Evolutionary conservation across 2,797 vertebrate genomes (phyloP).

Genomic region (Thripadectes ignobilis): DNA sequence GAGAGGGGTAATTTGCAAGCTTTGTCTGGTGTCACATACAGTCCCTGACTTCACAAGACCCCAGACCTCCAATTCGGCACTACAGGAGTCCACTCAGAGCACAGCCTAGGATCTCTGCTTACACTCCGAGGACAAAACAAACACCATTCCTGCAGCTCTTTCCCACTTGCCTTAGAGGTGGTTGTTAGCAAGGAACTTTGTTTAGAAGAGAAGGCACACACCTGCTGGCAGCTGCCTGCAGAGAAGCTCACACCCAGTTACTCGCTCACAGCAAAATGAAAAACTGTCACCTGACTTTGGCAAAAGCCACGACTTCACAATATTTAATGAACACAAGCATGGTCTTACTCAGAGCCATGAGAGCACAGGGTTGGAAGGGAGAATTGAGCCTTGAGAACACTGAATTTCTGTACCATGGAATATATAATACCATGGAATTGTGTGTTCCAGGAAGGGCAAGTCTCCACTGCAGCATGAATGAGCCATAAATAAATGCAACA

Average conservation of each 20-base stretch:
- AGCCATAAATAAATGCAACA: background rate
- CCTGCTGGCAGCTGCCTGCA: background rate
- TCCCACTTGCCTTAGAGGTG: background rate
- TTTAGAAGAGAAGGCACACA: background rate
- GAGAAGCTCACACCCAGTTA: background rate
- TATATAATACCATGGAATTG: background rate
- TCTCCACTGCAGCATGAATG: background rate
- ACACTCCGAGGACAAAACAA: background rate
- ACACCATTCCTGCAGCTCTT: background rate
- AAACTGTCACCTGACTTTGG: background rate
- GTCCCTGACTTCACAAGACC: background rate
- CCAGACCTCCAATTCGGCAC: background rate
- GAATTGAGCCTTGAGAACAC: background rate
- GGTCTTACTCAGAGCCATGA: background rate
- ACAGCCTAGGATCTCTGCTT: background rate
- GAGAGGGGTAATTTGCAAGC: background rate
- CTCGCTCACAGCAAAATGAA: background rate
- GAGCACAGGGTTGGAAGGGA: background rate
- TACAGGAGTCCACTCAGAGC: background rate
- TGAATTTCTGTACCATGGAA: background rate
- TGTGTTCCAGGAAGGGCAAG: background rate
- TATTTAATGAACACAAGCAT: background rate
- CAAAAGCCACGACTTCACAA: background rate
- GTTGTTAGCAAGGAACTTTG: background rate
- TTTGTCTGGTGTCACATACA: background rate